Conservation (phyloP, 2,888 invertebrate species). For the Philereme vetulata region DNA sequence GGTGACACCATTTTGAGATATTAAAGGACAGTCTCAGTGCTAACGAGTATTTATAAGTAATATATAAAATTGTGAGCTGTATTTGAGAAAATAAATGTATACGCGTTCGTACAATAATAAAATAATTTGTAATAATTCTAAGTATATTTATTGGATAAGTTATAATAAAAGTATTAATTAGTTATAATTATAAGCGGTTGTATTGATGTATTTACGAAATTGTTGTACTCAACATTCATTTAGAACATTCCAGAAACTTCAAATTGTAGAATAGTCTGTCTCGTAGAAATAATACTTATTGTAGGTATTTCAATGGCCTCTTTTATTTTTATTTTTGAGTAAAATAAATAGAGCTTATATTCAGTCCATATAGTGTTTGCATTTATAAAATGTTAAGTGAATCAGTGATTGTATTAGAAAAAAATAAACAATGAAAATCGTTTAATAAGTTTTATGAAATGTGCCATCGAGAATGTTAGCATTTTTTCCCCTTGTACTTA, state of each 20-base stretch:
- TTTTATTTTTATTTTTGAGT: slow-evolving; percentile 27
- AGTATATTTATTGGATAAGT: slow-evolving; percentile 75
- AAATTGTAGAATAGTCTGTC: slow-evolving; percentile 39
- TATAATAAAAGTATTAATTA: slow-evolving; percentile 61
- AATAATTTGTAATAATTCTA: slow-evolving; percentile 62
- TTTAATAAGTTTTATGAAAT: slow-evolving; percentile 27
- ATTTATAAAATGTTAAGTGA: slow-evolving; percentile 35
- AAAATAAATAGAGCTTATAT: slow-evolving; percentile 34
- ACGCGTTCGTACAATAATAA: slow-evolving; percentile 82
- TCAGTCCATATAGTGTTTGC: slow-evolving; percentile 39
- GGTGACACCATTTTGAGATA: slow-evolving; percentile 27
- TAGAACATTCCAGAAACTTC: slow-evolving; percentile 50
- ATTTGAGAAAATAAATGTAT: slow-evolving; percentile 78
- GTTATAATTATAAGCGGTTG: slow-evolving; percentile 54
- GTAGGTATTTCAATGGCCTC: slow-evolving; percentile 21
- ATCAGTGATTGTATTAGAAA: slow-evolving; percentile 17
- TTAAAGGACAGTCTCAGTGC: slow-evolving; percentile 35
- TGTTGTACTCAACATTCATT: slow-evolving; percentile 40
- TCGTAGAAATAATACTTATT: slow-evolving; percentile 13
- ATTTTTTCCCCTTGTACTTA: slow-evolving; percentile 3
- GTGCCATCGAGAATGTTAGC: slow-evolving; percentile 25
- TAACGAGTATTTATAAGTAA: slow-evolving; percentile 35
- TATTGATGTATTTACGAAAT: slow-evolving; percentile 58
- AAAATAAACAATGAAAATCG: slow-evolving; percentile 19
- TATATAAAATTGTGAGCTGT: slow-evolving; percentile 66